Percentiles rank a stretch among this genome's conserved stretches.
These are phyloP conservation scores for Drosophila willistoni DNA, from an alignment of 1,140 invertebrate species.

Conservation along the genomic window DNA sequence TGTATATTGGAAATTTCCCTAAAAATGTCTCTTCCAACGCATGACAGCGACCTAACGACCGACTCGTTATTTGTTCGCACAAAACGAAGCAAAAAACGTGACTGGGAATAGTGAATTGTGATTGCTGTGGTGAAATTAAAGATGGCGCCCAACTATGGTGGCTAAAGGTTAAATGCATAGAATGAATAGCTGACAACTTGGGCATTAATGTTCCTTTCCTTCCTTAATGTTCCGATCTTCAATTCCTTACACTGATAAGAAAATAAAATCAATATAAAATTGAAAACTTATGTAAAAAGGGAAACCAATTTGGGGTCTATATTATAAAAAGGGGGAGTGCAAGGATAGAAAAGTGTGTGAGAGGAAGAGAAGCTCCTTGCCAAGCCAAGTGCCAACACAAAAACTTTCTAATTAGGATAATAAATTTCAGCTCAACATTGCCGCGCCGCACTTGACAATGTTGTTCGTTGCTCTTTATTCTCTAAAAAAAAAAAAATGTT, in stretches of 20 bases:
- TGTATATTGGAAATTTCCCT: slow-evolving; percentile 67
- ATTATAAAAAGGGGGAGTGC: neutral
- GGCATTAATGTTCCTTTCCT: too few relatives aligned
- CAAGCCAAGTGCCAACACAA: slow-evolving; percentile 68
- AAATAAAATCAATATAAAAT: slow-evolving; percentile 67
- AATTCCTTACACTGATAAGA: slow-evolving; percentile 30
- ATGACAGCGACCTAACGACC: slow-evolving; percentile 47
- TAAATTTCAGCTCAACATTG: slow-evolving; percentile 72
- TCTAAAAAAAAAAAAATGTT: slow-evolving; percentile 38
- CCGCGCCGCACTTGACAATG: slow-evolving; percentile 65
- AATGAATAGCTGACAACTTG: slow-evolving; percentile 4
- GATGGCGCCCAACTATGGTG: slow-evolving; percentile 39
- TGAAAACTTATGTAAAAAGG: neutral
- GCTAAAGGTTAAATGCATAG: slow-evolving; percentile 23
- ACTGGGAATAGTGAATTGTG: neutral
- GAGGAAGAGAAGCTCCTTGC: slow-evolving; percentile 49
- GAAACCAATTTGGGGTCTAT: neutral
- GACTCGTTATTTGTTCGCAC: neutral
- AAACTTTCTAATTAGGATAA: slow-evolving; percentile 83
- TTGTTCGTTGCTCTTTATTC: slow-evolving; percentile 59
- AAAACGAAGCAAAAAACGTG: neutral
- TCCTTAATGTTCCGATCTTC: too few relatives aligned
- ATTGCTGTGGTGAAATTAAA: slow-evolving; percentile 23
- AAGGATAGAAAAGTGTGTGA: neutral
- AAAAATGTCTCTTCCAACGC: slow-evolving; percentile 61